Evolutionary conservation across 2,888 invertebrate genomes (phyloP), one percentile per base, ranked within the genome.

Genomic region (Drosophila maculinotata): DNA sequence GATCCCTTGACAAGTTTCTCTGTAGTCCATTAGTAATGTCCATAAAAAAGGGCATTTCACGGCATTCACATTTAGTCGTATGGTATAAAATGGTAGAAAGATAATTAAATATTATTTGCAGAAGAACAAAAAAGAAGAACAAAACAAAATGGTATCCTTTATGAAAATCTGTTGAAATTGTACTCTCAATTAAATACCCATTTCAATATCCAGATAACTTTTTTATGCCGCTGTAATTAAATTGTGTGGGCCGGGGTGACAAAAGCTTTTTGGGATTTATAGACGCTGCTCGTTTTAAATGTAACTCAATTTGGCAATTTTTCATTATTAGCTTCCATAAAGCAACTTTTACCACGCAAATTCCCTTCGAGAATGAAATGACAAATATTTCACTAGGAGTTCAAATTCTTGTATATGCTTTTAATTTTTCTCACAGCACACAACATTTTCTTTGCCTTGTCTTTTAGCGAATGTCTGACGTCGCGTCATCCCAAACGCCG

Each of bases 281-380:
- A 38, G 49, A 10, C 26, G 35, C 49, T 42, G 48, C 51, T 64
- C 66, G 52, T 65, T 76, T 84, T 79, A 81, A 81, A 81, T 84
- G 58, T 73, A 81, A 80, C 76, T 81, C 66, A 70, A 81, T 80
- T 81, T 60, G 41, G 44, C 54, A 45, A 68, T 63, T 81, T 76
- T 64, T 76, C 63, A 78, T 80, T 80, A 84, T 84, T 80, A 76
- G 81, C 78, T 64, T 72, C 60, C 77, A 54, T 66, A 64, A 56
- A 66, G 68, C 48, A 47, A 75, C 38, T 71, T 80, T 62, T 38
- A 25, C 54, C 52, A 66, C 57, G 44, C 53, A 41, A 69, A 59
- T 67, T 67, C 67, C 28, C 35, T 28, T n/a, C 35, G 36, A 20
- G 30, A 47, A 48, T 36, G 17, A 62, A 59, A 67, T 65, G 63